phyloP scores from a whole-genome alignment of 2,888 invertebrate genomes.

The Drosophila cognata region DNA sequence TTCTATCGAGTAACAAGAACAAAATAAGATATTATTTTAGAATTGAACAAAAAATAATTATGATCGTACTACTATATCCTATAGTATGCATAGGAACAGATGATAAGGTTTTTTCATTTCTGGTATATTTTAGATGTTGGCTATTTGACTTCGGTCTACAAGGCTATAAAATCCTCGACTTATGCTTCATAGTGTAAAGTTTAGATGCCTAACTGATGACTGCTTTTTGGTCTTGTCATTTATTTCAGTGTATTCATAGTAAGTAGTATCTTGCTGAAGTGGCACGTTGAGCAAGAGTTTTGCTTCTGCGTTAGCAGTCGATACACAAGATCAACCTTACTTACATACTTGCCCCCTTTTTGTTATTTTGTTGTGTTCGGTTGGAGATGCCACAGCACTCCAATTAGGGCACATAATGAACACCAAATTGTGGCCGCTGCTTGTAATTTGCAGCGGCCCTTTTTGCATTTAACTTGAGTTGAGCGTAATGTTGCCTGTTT shows the following conservation, averaged over 20 bases:
- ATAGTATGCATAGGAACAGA: background rate
- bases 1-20: background rate
- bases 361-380: background rate
- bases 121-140: background rate
- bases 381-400: conserved; percentile 9
- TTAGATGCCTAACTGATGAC: background rate
- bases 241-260: background rate
- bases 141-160: background rate
- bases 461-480: conserved; percentile 21
- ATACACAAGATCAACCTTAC: background rate
- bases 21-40: background rate
- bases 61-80: background rate
- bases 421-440: conserved; percentile 47
- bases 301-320: background rate
- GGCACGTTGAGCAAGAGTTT: too few relatives aligned
- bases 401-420: conserved; percentile 69
- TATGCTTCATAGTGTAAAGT: background rate
- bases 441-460: conserved; percentile 50
- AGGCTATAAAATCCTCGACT: background rate
- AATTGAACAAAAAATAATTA: background rate
- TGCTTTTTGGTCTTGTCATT: background rate
- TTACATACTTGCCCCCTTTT: background rate
- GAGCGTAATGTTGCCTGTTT: conserved; percentile 9
- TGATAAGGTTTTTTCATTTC: too few relatives aligned
- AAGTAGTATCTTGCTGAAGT: too few relatives aligned